Evolutionary conservation across 2,797 vertebrate species (phyloP).

Genomic region (Gallinago stenura): DNA sequence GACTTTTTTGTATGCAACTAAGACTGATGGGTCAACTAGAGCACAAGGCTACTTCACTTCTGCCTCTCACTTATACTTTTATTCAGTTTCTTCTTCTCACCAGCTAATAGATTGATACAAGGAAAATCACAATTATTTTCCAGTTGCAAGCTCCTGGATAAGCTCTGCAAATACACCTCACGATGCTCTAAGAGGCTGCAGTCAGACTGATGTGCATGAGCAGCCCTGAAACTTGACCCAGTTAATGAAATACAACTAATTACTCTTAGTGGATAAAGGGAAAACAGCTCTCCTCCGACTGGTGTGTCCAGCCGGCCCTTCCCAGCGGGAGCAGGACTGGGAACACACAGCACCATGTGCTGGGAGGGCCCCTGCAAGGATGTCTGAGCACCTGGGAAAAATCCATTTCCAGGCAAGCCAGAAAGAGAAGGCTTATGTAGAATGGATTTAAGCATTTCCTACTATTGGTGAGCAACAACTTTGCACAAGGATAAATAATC

Average conservation of each 20-base stretch:
- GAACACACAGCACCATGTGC: fast-evolving
- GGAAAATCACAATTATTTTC: neutral
- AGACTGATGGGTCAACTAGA: neutral
- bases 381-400: fast-evolving
- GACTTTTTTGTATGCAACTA: neutral
- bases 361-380: fast-evolving
- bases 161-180: neutral
- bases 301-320: neutral
- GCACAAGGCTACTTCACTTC: neutral
- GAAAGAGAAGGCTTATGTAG: neutral
- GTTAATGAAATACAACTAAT: neutral
- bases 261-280: neutral
- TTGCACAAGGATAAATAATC: neutral
- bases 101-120: neutral
- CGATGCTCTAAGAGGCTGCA: neutral
- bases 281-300: fast-evolving
- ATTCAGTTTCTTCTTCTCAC: neutral
- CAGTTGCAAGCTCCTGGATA: neutral
- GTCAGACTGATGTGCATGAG: neutral
- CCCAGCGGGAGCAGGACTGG: neutral
- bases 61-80: neutral
- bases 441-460: neutral
- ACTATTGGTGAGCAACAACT: neutral
- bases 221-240: neutral
- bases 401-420: neutral